Evolutionary conservation across 2,888 invertebrate genomes (phyloP), one percentile per base, ranked within the genome.

Genomic region (Macrosoma leucophasiata): DNA sequence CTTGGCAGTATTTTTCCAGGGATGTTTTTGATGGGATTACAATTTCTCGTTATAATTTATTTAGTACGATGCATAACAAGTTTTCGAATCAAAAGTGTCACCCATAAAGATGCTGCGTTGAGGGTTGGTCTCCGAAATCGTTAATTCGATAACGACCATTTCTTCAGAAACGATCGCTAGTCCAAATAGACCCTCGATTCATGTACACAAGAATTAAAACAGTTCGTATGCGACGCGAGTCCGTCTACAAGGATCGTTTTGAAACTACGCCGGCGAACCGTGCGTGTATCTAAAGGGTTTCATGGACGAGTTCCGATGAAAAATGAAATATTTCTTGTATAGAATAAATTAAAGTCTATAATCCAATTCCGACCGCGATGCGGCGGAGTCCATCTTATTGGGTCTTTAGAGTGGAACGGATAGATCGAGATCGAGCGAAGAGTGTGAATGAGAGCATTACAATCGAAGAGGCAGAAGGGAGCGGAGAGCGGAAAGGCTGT

Each of bases 31-130:
- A n/a, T n/a, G n/a, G n/a, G n/a, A n/a, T 82, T 77, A 82, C 78
- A 78, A 81, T 82, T 81, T 78, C 81, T 81, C 79, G 81, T 79
- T 79, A 82, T 82, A 82, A 82, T 82, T 82, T 84, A 82, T 82
- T 82, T 77, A 78, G 76, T 74, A 74, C 70, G 82, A 76, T 76
- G 77, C 79, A 81, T 81, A 82, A 84, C 84, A 82, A 82, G 84
- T 82, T 82, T 79, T 79, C 77, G 81, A 82, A 79, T 84, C 78
- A 81, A 82, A 81, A 75, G 76, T 81, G 82, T 84, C 82, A 81
- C 79, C 81, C 79, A 81, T 84, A 84, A 82, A 84, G 82, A 84
- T 81, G 78, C 73, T 74, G 73, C 71, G 62, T 63, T 63, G 75
- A 78, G 79, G 82, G 79, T 71, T 78, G 82, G 73, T 68, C 75